These are phyloP conservation scores for Machimus atricapillus DNA, from an alignment of 2,888 invertebrate genomes.

Conservation along the genomic window DNA sequence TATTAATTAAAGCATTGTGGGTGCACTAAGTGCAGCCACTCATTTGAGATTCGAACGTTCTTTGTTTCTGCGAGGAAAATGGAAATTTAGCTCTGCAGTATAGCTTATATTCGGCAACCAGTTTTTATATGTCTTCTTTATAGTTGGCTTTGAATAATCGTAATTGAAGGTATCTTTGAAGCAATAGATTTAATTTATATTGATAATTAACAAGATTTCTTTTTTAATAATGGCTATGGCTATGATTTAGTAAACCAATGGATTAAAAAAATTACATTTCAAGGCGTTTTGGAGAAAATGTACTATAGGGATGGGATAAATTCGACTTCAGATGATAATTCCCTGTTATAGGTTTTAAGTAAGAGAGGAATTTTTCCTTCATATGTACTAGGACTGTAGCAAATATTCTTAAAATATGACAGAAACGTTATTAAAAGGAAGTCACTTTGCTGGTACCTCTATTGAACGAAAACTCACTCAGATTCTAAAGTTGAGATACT, in stretches of 20 bases:
- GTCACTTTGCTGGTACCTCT: neutral
- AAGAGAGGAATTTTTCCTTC: neutral
- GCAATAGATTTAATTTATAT: neutral
- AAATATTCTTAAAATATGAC: neutral
- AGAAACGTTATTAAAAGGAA: neutral
- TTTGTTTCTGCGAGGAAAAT: neutral
- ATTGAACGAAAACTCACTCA: neutral
- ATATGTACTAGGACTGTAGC: neutral
- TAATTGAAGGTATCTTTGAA: neutral
- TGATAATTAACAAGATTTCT: no score
- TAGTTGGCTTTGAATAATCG: neutral
- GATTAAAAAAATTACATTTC: no score
- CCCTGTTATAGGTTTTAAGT: neutral
- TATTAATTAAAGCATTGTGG: constrained; percentile 33
- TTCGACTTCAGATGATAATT: neutral
- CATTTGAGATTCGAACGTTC: neutral
- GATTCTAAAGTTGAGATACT: neutral
- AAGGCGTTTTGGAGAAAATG: no score
- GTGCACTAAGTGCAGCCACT: constrained; percentile 1
- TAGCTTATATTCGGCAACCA: neutral
- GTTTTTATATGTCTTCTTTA: neutral
- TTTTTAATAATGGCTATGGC: no score
- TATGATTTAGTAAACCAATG: no score
- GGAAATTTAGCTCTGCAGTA: neutral
- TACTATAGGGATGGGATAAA: no score